A percentile compares a stretch with the other conserved stretches of the same genome.
Evolutionary conservation across 2,797 vertebrate species (phyloP).

Genomic region (Centropyge bicolor): DNA sequence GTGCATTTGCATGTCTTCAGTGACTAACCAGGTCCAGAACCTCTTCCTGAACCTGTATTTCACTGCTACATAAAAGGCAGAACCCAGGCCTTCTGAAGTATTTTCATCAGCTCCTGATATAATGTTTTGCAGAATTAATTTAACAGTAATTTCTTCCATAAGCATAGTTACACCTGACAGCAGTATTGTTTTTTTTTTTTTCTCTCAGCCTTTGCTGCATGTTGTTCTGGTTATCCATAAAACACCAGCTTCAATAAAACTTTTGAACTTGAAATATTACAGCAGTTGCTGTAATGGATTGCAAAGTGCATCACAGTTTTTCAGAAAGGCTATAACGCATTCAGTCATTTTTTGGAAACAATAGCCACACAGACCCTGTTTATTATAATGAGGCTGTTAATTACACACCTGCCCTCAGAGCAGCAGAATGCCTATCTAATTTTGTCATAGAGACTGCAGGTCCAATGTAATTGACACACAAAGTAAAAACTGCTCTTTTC

Average conservation of each 20-base stretch:
- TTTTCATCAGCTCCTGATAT: slow-evolving; percentile 11
- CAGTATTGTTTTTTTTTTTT: slow-evolving; percentile 8
- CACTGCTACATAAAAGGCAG: background rate
- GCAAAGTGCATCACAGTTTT: background rate
- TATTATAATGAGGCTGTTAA: slow-evolving; percentile 5
- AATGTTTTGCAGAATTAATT: background rate
- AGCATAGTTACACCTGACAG: background rate
- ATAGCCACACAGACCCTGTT: background rate
- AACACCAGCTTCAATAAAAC: slow-evolving; percentile 6
- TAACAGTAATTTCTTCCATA: background rate
- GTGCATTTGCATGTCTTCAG: background rate
- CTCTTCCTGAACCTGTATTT: slow-evolving; percentile 8
- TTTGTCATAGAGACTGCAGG: slow-evolving; percentile 4
- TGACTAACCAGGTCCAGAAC: slow-evolving; percentile 2
- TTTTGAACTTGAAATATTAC: slow-evolving; percentile 12
- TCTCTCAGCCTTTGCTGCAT: background rate
- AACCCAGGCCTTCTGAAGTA: background rate
- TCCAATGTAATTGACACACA: slow-evolving; percentile 3
- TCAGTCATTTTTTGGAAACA: background rate
- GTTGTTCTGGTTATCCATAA: slow-evolving; percentile 1
- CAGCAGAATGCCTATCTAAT: slow-evolving; percentile 14
- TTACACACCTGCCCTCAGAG: slow-evolving; percentile 16
- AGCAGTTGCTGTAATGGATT: slow-evolving; percentile 20
- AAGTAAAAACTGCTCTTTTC: slow-evolving; percentile 4
- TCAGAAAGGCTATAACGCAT: background rate